Percentiles rank a stretch among this genome's conserved stretches.
Conservation (phyloP, 2,888 invertebrate genomes). For the Scrobipalpa atriplicella region DNA sequence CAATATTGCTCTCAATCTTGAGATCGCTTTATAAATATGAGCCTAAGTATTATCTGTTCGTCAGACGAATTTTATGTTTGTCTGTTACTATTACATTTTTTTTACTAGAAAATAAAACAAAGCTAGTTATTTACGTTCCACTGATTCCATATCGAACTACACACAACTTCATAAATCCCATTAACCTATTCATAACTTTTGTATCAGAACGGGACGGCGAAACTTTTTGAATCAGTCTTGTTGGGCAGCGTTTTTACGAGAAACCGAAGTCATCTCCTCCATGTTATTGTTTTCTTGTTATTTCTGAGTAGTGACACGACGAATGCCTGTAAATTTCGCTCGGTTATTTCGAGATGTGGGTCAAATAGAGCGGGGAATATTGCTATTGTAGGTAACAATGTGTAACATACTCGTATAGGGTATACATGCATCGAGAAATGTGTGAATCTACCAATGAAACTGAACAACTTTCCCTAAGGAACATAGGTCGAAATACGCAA, state of each 20-base stretch:
- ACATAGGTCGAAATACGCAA: too few relatives aligned
- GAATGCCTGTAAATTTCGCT: conserved; percentile 3
- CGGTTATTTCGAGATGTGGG: conserved; percentile 13
- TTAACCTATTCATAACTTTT: conserved; percentile 23
- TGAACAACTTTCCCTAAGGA: too few relatives aligned
- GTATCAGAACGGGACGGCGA: conserved; percentile 28
- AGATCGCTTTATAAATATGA: too few relatives aligned
- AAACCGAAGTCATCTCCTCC: conserved; percentile 37
- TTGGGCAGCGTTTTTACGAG: conserved; percentile 44
- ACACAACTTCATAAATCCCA: conserved; percentile 22
- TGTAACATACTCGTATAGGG: too few relatives aligned
- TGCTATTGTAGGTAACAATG: too few relatives aligned
- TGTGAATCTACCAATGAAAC: too few relatives aligned
- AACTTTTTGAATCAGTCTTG: conserved; percentile 49
- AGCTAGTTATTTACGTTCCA: conserved; percentile 9
- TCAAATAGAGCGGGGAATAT: background rate
- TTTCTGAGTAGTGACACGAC: background rate
- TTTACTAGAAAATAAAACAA: background rate
- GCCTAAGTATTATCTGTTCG: too few relatives aligned
- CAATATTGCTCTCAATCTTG: too few relatives aligned
- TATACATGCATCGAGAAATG: too few relatives aligned
- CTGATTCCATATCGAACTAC: background rate
- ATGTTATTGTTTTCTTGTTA: conserved; percentile 32
- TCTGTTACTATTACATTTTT: background rate
- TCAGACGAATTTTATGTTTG: background rate